phyloP scores from a whole-genome alignment of 2,797 vertebrate species.

The Cichlasoma orientale region DNA sequence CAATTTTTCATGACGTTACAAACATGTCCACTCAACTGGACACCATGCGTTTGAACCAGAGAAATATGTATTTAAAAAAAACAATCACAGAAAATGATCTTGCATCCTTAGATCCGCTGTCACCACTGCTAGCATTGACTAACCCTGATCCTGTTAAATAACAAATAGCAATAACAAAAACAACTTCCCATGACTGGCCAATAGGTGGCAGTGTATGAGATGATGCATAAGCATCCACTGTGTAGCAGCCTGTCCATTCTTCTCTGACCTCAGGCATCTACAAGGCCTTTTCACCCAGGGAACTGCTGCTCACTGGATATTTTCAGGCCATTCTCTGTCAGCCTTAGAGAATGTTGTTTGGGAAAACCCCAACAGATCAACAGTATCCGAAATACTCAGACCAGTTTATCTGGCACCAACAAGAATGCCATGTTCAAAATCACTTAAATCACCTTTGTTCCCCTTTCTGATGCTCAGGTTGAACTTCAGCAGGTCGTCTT shows the following conservation, averaged over 20 bases:
- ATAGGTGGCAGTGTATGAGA: no score
- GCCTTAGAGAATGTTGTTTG: neutral
- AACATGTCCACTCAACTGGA: no score
- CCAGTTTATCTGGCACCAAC: neutral
- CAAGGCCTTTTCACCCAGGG: neutral
- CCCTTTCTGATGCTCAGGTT: neutral
- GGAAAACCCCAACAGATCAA: neutral
- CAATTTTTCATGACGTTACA: no score
- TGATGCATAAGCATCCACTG: no score
- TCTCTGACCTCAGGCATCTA: neutral
- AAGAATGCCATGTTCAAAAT: neutral
- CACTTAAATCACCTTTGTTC: neutral
- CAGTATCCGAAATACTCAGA: neutral
- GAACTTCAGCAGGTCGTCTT: neutral
- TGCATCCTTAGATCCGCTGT: no score
- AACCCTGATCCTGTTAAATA: no score
- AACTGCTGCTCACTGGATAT: neutral
- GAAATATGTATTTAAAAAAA: no score
- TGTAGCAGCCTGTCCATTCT: neutral
- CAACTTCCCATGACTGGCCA: no score
- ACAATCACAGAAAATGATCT: no score
- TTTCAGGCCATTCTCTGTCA: neutral
- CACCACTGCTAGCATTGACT: no score
- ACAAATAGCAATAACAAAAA: no score
- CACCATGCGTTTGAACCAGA: no score